A percentile compares a stretch with the other conserved stretches of the same genome.
Evolutionary conservation across 2,888 invertebrate species (phyloP).

Genomic region (Himalopsyche japonica): DNA sequence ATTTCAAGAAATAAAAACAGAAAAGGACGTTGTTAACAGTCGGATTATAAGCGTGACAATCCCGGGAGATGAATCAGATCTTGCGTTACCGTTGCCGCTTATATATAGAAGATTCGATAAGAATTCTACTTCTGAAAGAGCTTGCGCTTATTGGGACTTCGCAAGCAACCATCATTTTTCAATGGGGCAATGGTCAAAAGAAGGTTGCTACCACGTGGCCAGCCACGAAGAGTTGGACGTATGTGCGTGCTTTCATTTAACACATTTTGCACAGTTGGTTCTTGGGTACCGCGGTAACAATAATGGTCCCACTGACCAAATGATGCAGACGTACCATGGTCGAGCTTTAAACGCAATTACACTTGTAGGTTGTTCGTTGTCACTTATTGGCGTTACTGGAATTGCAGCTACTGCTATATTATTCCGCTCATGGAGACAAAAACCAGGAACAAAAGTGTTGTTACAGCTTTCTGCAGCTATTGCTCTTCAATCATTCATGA

Average conservation of each 20-base stretch:
- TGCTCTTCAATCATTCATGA: constrained; percentile 60
- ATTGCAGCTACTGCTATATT: constrained; percentile 63
- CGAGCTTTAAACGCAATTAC: constrained; percentile 62
- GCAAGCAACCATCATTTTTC: constrained; percentile 41
- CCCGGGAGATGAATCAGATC: constrained; percentile 61
- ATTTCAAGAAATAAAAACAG: constrained; percentile 54
- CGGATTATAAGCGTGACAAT: constrained; percentile 64
- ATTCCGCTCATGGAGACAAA: constrained; percentile 64
- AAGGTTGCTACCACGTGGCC: constrained; percentile 56
- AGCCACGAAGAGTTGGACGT: constrained; percentile 46
- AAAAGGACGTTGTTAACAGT: constrained; percentile 50
- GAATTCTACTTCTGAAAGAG: constrained; percentile 42
- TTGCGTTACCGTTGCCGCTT: constrained; percentile 60
- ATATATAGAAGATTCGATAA: constrained; percentile 49
- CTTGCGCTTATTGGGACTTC: constrained; percentile 65
- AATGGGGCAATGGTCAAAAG: constrained; percentile 60
- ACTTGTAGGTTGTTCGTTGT: constrained; percentile 62
- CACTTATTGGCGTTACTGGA: constrained; percentile 61
- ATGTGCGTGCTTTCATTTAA: constrained; percentile 63
- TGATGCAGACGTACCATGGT: constrained; percentile 47
- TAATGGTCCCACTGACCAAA: constrained; percentile 38
- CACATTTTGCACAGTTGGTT: constrained; percentile 63
- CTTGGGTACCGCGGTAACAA: constrained; percentile 38
- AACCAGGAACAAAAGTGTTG: constrained; percentile 67
- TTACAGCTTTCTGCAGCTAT: constrained; percentile 67